phyloP scores from a whole-genome alignment of 2,797 vertebrate species.

The Protonibea diacanthus region DNA sequence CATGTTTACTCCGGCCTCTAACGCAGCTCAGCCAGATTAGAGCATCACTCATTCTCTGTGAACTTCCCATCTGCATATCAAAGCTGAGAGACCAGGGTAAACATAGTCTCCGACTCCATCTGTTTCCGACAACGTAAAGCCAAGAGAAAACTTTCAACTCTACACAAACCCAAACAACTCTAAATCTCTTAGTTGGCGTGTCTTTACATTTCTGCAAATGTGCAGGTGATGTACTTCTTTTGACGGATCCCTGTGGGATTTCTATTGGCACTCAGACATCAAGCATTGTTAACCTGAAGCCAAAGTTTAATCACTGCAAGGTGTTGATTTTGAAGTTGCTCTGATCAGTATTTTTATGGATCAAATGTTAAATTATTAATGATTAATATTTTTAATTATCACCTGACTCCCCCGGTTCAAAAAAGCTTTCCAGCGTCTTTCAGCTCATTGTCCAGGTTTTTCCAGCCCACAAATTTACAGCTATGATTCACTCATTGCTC shows the following conservation, averaged over 20 bases:
- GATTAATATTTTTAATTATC: neutral
- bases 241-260: constrained; percentile 15
- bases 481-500: constrained; percentile 16
- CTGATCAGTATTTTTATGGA: constrained; percentile 13
- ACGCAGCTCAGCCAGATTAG: constrained; percentile 76
- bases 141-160: constrained; percentile 63
- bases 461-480: neutral
- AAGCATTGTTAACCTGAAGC: neutral
- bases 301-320: neutral
- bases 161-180: constrained; percentile 57
- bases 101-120: constrained; percentile 85
- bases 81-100: constrained; percentile 84
- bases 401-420: neutral
- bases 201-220: constrained; percentile 40
- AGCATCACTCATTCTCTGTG: constrained; percentile 88
- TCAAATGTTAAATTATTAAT: constrained; percentile 12
- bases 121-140: constrained; percentile 79
- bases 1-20: constrained; percentile 74
- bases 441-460: constrained; percentile 16
- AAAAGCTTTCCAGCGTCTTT: neutral
- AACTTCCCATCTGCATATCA: constrained; percentile 90
- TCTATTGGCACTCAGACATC: constrained; percentile 18
- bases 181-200: constrained; percentile 33
- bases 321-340: constrained; percentile 1
- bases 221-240: constrained; percentile 28